These are phyloP conservation scores for Aulostomus chinensis DNA, from an alignment of 2,797 vertebrate species.

Conservation along the genomic window DNA sequence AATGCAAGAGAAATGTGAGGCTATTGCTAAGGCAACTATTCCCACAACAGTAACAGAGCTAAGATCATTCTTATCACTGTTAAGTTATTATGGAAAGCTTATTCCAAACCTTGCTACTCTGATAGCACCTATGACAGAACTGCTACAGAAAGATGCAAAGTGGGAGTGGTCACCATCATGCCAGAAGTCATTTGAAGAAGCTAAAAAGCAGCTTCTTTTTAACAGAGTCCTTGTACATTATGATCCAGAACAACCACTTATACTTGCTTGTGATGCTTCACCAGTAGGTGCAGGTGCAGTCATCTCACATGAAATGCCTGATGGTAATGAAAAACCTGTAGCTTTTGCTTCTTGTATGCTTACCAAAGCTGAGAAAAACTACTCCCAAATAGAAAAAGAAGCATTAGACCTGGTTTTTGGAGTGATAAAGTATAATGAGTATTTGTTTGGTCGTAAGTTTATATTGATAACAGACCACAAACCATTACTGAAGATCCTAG, in stretches of 20 bases:
- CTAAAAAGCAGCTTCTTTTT: neutral
- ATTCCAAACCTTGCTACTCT: no score
- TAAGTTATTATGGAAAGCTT: no score
- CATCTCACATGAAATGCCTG: slow-evolving; percentile 20
- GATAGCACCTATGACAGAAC: no score
- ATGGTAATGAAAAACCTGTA: neutral
- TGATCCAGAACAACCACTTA: neutral
- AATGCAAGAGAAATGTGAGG: no score
- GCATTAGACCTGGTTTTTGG: no score
- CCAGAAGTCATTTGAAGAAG: neutral
- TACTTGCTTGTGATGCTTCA: slow-evolving; percentile 22
- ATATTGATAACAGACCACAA: slow-evolving; percentile 15
- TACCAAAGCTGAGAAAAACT: slow-evolving; percentile 4
- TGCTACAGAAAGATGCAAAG: no score
- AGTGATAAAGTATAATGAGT: no score
- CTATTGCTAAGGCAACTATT: no score
- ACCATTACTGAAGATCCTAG: slow-evolving; percentile 25
- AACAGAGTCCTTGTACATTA: neutral
- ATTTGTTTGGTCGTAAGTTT: slow-evolving; percentile 12
- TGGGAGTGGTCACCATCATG: no score
- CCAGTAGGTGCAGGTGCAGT: slow-evolving; percentile 18
- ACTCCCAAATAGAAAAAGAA: slow-evolving; percentile 6
- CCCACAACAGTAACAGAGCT: no score
- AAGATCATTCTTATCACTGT: no score
- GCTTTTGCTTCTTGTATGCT: slow-evolving; percentile 6